Evolutionary conservation across 2,113 vertebrate genomes (phyloP), one percentile per base, ranked within the genome.

Genomic region (Cervus canadensis): DNA sequence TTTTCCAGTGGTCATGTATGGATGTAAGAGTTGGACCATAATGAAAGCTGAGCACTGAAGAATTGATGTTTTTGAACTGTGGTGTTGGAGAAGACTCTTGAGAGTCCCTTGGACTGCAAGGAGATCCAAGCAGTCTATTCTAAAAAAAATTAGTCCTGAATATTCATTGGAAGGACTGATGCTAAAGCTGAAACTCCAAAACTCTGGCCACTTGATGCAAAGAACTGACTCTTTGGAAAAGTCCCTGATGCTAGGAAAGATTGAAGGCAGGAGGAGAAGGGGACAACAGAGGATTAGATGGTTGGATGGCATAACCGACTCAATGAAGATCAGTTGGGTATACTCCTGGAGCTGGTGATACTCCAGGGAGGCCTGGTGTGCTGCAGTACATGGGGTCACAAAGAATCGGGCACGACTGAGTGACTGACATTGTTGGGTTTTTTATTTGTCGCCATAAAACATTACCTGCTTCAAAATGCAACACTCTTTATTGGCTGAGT

Each of bases 401-500:
- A 40, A 71, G 19, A 71, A 36, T 40, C 0, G 2, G 5, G 5
- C 67, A 40, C 0, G 1, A 40, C 19, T 71, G n/a, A 71, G n/a
- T 10, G 0, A 71, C 19, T 71, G n/a, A 74, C 36, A 43, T 74
- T 43, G 43, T 25, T 43, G 3, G 36, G 11, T 43, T 43, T 43
- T 74, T 25, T 43, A 26, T 43, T 74, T 74, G 71, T 74, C 36
- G 43, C 21, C 36, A 43, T 74, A 25, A 74, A 74, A 43, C 0
- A 0, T 74, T 43, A 74, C 71, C 36, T 74, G 3, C n/a, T 90
- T 79, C 79, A 17, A 28, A 89, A 79, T 45, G 16, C 6, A 30
- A 54, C 8, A 40, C 28, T 36, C 26, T 48, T 48, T 48, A 48
- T 11, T 48, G 45, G 45, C 45, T 48, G 45, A 45, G 45, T 45